phyloP scores from a whole-genome alignment of 2,888 invertebrate genomes.

The Globia sparganii region DNA sequence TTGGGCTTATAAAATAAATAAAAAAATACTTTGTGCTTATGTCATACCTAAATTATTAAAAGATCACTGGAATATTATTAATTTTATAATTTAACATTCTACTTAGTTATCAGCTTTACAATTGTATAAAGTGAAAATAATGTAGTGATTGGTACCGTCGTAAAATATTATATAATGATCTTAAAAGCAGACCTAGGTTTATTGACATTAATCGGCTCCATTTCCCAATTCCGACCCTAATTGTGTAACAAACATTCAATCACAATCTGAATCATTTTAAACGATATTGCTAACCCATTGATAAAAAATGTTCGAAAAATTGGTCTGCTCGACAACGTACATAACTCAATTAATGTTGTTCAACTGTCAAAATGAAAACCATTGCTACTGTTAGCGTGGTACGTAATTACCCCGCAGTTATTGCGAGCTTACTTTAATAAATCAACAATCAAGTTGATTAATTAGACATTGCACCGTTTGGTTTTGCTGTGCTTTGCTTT shows the following conservation, averaged over 20 bases:
- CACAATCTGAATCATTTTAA: neutral
- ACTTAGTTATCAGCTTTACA: neutral
- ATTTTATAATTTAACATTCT: neutral
- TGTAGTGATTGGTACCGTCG: neutral
- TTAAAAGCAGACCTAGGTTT: neutral
- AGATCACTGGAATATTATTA: conserved; percentile 12
- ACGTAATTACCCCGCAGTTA: neutral
- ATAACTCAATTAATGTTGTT: neutral
- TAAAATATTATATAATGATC: neutral
- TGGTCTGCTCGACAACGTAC: neutral
- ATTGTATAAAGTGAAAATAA: neutral
- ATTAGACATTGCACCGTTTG: conserved; percentile 5
- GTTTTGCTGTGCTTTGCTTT: neutral
- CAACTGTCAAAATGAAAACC: neutral
- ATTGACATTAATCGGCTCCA: neutral
- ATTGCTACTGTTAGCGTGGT: neutral
- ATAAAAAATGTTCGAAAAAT: neutral
- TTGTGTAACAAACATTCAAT: neutral
- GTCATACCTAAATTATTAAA: neutral
- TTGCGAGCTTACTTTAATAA: neutral
- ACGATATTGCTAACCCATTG: neutral
- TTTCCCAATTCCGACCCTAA: neutral
- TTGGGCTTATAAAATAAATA: conserved; percentile 15
- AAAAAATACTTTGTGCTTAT: neutral
- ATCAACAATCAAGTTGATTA: neutral